These are phyloP conservation scores for Chascanopsetta lugubris DNA, from an alignment of 2,113 vertebrate genomes.

Conservation along the genomic window DNA sequence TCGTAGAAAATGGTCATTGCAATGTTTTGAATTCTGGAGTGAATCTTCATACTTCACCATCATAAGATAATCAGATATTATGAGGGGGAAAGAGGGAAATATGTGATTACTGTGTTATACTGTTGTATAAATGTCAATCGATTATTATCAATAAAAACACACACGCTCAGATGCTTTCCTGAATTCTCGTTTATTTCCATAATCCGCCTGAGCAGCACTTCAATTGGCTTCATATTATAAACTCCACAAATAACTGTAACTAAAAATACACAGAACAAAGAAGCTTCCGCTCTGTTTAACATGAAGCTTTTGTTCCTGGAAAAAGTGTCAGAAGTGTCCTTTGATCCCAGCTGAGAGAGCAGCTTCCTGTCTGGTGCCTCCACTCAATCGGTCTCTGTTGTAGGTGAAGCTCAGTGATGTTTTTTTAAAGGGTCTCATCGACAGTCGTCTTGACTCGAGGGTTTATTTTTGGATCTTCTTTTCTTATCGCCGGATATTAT, in stretches of 20 bases:
- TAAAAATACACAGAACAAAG: constrained; percentile 42
- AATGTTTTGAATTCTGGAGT: no score
- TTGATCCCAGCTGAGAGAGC: constrained; percentile 17
- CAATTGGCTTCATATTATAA: constrained; percentile 12
- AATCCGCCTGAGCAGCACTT: constrained; percentile 3
- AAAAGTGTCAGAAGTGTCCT: constrained; percentile 36
- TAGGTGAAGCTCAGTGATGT: constrained; percentile 9
- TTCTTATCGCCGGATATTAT: constrained; percentile 19
- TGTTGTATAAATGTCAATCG: no score
- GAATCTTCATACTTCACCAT: no score
- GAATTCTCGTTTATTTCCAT: not conserved
- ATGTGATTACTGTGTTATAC: no score
- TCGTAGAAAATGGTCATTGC: no score
- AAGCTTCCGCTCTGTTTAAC: constrained; percentile 13
- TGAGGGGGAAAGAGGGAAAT: no score
- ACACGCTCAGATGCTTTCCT: no score
- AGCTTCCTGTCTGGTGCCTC: constrained; percentile 33
- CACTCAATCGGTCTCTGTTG: constrained; percentile 18
- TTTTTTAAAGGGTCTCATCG: constrained; percentile 36
- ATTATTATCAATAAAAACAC: not conserved
- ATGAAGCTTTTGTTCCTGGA: constrained; percentile 10
- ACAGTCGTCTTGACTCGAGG: constrained; percentile 39
- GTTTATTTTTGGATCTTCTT: constrained; percentile 36
- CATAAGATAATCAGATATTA: no score
- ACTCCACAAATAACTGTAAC: constrained; percentile 42